Percentiles rank a stretch among this genome's conserved stretches.
Conservation (phyloP, 2,113 vertebrate genomes). For the Turnix velox region DNA sequence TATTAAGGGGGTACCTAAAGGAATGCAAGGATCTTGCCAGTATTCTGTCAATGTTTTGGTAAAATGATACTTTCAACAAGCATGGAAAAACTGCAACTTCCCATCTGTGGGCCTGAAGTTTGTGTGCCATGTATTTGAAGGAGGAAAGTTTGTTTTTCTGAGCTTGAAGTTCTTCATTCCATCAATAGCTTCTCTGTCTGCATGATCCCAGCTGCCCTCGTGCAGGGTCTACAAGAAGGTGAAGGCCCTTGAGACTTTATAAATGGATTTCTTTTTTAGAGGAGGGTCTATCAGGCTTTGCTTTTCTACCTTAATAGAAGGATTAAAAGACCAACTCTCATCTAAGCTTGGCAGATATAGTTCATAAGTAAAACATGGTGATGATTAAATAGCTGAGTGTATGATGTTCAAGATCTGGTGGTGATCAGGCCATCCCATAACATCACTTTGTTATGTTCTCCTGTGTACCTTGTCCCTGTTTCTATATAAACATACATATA, state of each 20-base stretch:
- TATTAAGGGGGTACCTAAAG: neutral
- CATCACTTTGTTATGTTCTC: no score
- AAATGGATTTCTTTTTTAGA: neutral
- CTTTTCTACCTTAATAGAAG: neutral
- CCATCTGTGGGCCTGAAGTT: neutral
- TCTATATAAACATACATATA: neutral
- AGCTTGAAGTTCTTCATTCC: neutral
- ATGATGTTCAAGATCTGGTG: neutral
- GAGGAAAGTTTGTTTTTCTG: neutral
- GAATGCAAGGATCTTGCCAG: neutral
- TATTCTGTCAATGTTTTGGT: neutral
- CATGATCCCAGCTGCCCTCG: fast-evolving
- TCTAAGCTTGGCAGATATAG: neutral
- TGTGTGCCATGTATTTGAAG: neutral
- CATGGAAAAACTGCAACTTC: no score
- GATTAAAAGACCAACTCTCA: neutral
- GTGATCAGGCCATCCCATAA: neutral
- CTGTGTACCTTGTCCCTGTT: neutral
- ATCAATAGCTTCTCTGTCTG: neutral
- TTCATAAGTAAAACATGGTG: neutral
- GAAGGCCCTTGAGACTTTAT: neutral
- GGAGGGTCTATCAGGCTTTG: neutral
- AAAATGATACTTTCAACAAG: no score
- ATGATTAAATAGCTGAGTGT: neutral
- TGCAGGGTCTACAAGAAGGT: no score